Evolutionary conservation across 2,888 invertebrate species (phyloP), one percentile per base, ranked within the genome.

Genomic region (Adelognathus sp.): DNA sequence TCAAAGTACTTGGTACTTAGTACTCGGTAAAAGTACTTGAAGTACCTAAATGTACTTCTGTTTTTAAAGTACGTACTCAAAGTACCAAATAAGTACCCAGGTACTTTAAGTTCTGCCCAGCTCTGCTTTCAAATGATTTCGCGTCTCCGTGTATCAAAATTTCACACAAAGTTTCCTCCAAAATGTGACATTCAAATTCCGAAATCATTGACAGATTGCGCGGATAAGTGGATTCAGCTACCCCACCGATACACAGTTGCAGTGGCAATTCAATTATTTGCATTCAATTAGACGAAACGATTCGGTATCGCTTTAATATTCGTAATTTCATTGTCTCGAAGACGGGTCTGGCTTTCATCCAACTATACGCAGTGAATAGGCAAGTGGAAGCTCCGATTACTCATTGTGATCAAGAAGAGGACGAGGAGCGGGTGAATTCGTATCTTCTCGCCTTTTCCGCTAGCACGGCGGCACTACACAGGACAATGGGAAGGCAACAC

Each of bases 341-440:
- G 24, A 24, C 11, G 7, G 16, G 14, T n/a, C n/a, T 18, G 69
- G 36, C 46, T 46, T 63, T 63, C n/a, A 71, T 46, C 44, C 46
- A 33, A 60, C 41, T 33, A 36, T 31, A 54, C 54, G 7, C 14
- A n/a, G n/a, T 50, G 72, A 72, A 77, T 77, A n/a, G 41, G 21
- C 1, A 29, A 29, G 27, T n/a, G n/a, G 33, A 31, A 63, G 67
- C 39, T 69, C 56, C 50, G 46, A 69, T 78, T 78, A 73, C 72
- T 63, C 61, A 73, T 77, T 73, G 72, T 63, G 36, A 77, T 72
- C 56, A 50, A 41, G 61, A 56, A 63, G 44, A 46, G n/a, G 63
- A 46, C 36, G 67, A 27, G 63, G 36, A 39, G 27, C 33, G 24
- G n/a, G n/a, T n/a, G n/a, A 9, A 7, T 36, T 41, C 44, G 29